Percentiles rank a stretch among this genome's conserved stretches.
These are phyloP conservation scores for Brachylomia viminalis DNA, from an alignment of 2,888 invertebrate genomes.

Conservation along the genomic window DNA sequence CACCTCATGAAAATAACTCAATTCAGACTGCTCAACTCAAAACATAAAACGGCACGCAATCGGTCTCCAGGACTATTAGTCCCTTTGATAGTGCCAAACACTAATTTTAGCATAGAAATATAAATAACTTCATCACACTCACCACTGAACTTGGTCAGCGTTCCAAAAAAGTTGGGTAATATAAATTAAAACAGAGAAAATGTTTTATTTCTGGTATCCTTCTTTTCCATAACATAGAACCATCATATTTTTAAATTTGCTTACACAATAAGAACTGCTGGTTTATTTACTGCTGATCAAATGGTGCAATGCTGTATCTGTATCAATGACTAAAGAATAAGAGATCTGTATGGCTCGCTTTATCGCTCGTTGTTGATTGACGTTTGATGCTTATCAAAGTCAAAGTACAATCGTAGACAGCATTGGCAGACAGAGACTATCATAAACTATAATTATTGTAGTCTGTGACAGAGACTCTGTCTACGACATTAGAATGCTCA, in stretches of 20 bases:
- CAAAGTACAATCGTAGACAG: too few relatives aligned
- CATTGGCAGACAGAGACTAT: too few relatives aligned
- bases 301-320: slow-evolving; percentile 33
- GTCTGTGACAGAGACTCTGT: too few relatives aligned
- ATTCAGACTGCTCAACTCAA: background rate
- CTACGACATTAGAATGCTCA: slow-evolving; percentile 21
- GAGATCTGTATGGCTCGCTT: too few relatives aligned
- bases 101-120: slow-evolving; percentile 46
- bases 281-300: slow-evolving; percentile 20
- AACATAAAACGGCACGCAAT: slow-evolving; percentile 18
- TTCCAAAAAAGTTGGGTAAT: slow-evolving; percentile 2
- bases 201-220: background rate
- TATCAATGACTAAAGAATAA: too few relatives aligned
- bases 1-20: slow-evolving; percentile 34
- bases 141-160: slow-evolving; percentile 41
- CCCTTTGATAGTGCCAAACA: slow-evolving; percentile 39
- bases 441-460: too few relatives aligned
- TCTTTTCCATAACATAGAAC: background rate
- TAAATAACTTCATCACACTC: slow-evolving; percentile 40
- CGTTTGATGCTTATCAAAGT: slow-evolving; percentile 29
- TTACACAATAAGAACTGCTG: background rate
- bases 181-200: background rate
- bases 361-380: background rate
- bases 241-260: background rate
- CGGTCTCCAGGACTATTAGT: slow-evolving; percentile 17